Conservation (phyloP, 1,140 invertebrate species). For the Drosophila tropicalis region DNA sequence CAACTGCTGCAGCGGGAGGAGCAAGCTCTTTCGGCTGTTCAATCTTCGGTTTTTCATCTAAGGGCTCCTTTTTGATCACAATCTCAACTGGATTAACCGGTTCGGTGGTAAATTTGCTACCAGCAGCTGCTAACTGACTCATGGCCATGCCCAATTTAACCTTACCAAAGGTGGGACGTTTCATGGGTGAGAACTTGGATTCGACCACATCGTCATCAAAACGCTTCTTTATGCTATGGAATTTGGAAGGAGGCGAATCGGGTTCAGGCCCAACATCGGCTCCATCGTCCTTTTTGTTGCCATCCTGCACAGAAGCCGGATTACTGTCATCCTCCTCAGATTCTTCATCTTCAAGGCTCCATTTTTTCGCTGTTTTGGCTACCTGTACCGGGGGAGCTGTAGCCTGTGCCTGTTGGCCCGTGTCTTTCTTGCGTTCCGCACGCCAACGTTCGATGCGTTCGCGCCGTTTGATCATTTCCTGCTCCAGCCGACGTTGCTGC, state of each 20-base stretch:
- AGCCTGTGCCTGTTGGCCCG: conserved; percentile 58
- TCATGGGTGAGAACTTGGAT: conserved; percentile 84
- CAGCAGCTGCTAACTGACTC: not conserved
- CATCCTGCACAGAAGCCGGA: conserved; percentile 47
- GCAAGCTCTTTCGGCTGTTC: not conserved
- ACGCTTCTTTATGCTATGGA: conserved; percentile 84
- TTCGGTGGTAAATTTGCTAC: conserved; percentile 23
- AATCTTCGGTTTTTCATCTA: conserved; percentile 4
- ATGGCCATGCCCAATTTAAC: conserved; percentile 53
- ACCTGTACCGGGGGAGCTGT: conserved; percentile 60
- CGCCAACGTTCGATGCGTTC: conserved; percentile 97
- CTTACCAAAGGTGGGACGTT: conserved; percentile 64
- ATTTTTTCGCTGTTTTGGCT: conserved; percentile 88
- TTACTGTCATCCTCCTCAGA: conserved; percentile 88
- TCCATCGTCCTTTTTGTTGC: conserved; percentile 53
- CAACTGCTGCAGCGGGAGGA: not conserved
- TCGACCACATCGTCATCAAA: conserved; percentile 84
- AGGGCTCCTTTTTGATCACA: conserved; percentile 21
- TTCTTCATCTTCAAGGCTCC: conserved; percentile 96
- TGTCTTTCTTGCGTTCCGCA: conserved; percentile 92
- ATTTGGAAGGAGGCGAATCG: conserved; percentile 72
- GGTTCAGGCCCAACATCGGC: conserved; percentile 34
- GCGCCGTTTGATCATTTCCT: conserved; percentile 97
- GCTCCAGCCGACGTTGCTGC: conserved; percentile 94
- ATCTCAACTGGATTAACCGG: not conserved